phyloP scores from a whole-genome alignment of 2,113 vertebrate genomes.

The Daphoenositta chrysoptera region DNA sequence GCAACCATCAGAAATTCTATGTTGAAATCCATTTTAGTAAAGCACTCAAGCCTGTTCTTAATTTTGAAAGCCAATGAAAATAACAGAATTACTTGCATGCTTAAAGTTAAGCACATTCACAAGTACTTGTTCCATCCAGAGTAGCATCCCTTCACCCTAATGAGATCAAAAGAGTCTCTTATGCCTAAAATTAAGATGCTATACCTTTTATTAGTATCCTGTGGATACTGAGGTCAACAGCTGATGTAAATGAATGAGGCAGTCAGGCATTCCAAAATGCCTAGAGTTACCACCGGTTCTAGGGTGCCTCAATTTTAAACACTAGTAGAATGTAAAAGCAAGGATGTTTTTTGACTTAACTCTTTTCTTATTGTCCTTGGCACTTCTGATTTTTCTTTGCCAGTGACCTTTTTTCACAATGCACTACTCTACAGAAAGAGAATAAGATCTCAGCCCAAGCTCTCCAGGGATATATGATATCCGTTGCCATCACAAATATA shows the following conservation, averaged over 20 bases:
- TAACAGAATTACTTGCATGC: background rate
- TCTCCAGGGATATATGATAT: background rate
- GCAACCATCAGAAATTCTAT: background rate
- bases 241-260: background rate
- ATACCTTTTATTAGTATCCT: background rate
- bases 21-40: background rate
- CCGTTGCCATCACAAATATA: background rate
- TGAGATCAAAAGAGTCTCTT: background rate
- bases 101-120: background rate
- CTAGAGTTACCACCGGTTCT: background rate
- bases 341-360: background rate
- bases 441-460: background rate
- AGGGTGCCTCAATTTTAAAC: background rate
- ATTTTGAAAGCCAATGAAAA: background rate
- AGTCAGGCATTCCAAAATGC: background rate
- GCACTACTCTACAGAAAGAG: background rate
- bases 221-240: background rate
- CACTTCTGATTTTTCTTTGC: background rate
- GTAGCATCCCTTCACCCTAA: background rate
- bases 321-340: background rate
- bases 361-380: background rate
- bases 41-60: background rate
- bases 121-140: background rate
- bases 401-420: background rate
- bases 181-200: background rate